These are phyloP conservation scores for Erethizon dorsatum DNA, from an alignment of 2,797 vertebrate genomes.

Conservation along the genomic window DNA sequence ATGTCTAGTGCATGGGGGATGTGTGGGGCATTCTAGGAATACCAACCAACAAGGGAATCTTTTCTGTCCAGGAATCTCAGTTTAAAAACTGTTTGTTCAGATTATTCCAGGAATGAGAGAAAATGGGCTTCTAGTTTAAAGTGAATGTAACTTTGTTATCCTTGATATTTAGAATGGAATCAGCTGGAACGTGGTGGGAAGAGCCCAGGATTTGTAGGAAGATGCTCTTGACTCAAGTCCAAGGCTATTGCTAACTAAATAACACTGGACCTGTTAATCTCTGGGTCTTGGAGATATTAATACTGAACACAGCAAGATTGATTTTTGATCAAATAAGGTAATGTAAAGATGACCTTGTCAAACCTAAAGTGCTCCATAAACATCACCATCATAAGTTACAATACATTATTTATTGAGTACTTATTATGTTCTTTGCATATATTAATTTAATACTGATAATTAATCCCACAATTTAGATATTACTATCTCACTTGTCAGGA, in stretches of 20 bases:
- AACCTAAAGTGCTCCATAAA: background rate
- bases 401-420: conserved; percentile 13
- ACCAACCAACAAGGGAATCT: background rate
- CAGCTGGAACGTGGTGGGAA: background rate
- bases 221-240: background rate
- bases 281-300: background rate
- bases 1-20: background rate
- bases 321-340: background rate
- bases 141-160: background rate
- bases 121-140: background rate
- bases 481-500: background rate
- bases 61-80: background rate
- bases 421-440: background rate
- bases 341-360: background rate
- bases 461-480: background rate
- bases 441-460: conserved; percentile 2
- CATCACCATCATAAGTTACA: background rate
- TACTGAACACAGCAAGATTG: background rate
- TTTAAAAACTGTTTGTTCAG: background rate
- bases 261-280: background rate
- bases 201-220: background rate
- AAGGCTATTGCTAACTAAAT: background rate
- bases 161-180: background rate
- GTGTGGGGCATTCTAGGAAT: background rate
- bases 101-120: background rate